phyloP scores from a whole-genome alignment of 2,888 invertebrate genomes.

The Eupithecia subumbrata region DNA sequence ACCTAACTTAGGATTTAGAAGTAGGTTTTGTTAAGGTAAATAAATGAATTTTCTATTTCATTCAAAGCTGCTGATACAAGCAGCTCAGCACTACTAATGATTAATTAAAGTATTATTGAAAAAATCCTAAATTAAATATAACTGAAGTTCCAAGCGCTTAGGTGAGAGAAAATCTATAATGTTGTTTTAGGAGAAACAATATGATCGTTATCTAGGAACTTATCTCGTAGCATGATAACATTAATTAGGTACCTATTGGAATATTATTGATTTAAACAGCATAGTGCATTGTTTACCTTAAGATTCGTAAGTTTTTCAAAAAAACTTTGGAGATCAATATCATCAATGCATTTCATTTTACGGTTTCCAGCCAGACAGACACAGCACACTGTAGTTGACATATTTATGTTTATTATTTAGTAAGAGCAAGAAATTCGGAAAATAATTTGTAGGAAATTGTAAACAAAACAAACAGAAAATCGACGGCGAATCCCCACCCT shows the following conservation, averaged over 20 bases:
- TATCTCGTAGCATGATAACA: not conserved
- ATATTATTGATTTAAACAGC: not conserved
- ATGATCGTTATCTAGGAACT: not conserved
- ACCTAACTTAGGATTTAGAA: too few species aligned
- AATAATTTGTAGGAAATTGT: not conserved
- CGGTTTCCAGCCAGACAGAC: constrained; percentile 7
- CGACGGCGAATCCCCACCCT: not conserved
- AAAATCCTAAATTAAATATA: too few species aligned
- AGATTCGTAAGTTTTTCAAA: constrained; percentile 6
- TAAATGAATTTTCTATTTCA: too few species aligned
- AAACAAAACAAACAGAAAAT: not conserved
- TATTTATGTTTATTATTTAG: not conserved
- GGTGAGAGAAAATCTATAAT: not conserved
- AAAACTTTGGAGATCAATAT: not conserved
- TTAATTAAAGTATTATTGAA: too few species aligned
- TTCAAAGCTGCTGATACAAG: too few species aligned
- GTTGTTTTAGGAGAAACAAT: not conserved
- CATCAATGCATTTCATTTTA: constrained; percentile 14
- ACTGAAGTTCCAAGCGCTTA: not conserved
- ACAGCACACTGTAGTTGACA: not conserved
- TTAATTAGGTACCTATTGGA: not conserved
- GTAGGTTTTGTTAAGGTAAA: too few species aligned
- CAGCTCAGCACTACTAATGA: too few species aligned
- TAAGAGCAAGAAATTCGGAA: not conserved
- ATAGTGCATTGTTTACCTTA: not conserved